Base-by-base conservation (phyloP, 2,888 invertebrate species). In the Tetramorium bicarinatum region DNA sequence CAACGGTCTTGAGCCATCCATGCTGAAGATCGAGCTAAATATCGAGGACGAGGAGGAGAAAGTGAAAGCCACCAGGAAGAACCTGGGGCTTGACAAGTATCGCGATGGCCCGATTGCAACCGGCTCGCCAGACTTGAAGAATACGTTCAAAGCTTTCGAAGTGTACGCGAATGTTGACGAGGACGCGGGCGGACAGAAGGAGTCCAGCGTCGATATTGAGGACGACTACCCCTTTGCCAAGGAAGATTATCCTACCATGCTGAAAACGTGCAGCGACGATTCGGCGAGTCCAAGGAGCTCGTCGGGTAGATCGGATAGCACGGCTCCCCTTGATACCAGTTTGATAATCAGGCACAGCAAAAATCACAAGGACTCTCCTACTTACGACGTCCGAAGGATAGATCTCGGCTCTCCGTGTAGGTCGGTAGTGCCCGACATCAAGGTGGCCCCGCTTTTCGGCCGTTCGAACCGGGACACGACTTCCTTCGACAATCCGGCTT, bases 21-120 rank as follows among this genome's bases (percentile, higher is more conserved):
- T 96, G 0, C 95, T 95, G 84, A 93, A 95, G 82, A 96, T 96
- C 80, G 96, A 96, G 80, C 95, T 96, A 1, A 96, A 96, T 75
- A 91, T 91, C 82, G 91, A 90, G 71, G 85, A 90, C 82, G 90
- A 88, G 76, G 69, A 66, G 52, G 52, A 75, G 56, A 52, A 82
- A 44, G 34, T 61, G 18, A 29, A 21, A 18, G 15, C 8, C 59
- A 18, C 15, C 29, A 52, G 56, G 69, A 61, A 66, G 29, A 59
- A 79, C 0, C 8, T n/a, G 25, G 52, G 54, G 9, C n/a, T 29
- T 9, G 54, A 79, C 34, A 34, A 83, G 4, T 69, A 83, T 38
- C 56, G 41, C 9, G 75, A 77, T 3, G 79, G 79, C 9, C 82
- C 81, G 15, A 75, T 83, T 3, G 25, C 56, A 1, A 41, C 83